Percentiles rank a stretch among this genome's conserved stretches.
Evolutionary conservation across 2,113 vertebrate species (phyloP).

Genomic region (Furnarius figulus): DNA sequence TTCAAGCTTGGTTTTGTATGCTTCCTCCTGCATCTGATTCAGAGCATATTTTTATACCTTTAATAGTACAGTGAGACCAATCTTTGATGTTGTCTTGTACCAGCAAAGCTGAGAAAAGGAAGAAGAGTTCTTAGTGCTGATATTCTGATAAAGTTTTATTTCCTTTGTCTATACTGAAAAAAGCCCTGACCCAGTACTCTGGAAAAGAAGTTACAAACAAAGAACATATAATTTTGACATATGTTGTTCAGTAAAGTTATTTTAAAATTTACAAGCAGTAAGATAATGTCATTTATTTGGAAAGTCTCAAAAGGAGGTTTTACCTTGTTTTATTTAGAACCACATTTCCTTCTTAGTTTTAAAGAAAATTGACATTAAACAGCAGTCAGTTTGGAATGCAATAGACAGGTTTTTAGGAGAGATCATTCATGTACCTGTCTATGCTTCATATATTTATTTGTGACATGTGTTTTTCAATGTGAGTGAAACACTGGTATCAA

Average conservation of each 20-base stretch:
- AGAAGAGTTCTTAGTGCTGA: neutral
- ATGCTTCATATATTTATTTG: neutral
- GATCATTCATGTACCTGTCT: neutral
- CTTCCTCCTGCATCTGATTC: neutral
- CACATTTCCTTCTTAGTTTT: neutral
- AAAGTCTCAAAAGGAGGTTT: neutral
- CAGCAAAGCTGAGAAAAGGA: neutral
- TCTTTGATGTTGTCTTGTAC: neutral
- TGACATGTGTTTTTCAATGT: neutral
- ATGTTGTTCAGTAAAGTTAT: neutral
- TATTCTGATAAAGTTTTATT: neutral
- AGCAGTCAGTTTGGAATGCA: neutral
- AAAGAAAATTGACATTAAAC: neutral
- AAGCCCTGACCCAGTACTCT: fast-evolving
- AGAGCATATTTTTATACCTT: neutral
- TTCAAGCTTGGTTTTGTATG: neutral
- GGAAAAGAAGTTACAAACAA: neutral
- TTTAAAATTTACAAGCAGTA: neutral
- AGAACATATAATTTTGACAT: neutral
- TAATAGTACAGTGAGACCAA: neutral
- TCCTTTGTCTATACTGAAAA: neutral
- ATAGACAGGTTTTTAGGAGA: neutral
- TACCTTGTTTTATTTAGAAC: neutral
- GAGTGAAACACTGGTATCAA: neutral
- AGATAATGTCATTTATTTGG: neutral